Evolutionary conservation across 2,888 invertebrate genomes (phyloP), one percentile per base, ranked within the genome.

Genomic region (Nomada hirtipes): DNA sequence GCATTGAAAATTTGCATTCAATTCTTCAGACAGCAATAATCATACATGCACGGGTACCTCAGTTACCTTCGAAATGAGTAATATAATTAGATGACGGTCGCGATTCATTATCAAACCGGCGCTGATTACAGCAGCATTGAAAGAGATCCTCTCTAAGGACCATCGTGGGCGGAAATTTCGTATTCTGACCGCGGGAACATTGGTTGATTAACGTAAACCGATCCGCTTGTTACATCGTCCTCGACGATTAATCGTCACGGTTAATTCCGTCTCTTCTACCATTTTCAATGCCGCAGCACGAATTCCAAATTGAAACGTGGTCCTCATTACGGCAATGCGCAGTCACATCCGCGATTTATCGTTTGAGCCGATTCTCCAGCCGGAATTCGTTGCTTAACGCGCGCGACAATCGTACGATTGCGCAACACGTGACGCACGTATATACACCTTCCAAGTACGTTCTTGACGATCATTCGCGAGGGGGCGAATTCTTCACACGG

Each of bases 361-460:
- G 65, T 79, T 87, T 72, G 26, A 81, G 57, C 29, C 76, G 63
- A 26, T 74, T 76, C 65, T 59, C 72, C 70, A 86, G 73, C 88
- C 88, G 88, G 88, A 88, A 87, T 89, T 80, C 77, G 69, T 86
- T 89, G 89, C 82, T 89, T 89, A 89, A 88, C 88, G 74, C 9
- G 53, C 23, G 26, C 70, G 75, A 73, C 86, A 80, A 89, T 89
- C 84, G 81, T 29, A 29, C 29, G 79, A 84, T 89, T 89, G 70
- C 71, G 84, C 71, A 89, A 89, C 70, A 18, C 10, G 69, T 80
- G 83, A 83, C 79, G 87, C 76, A 42, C 79, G 76, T 76, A 47
- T 3, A 3, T 10, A 70, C 76, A 59, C 74, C 72, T 85, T 82
- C 59, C 83, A 81, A 82, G 82, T 87, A 70, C 82, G 60, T 74